Evolutionary conservation across 2,113 vertebrate genomes (phyloP), one percentile per base, ranked within the genome.

Genomic region (Limanda limanda): DNA sequence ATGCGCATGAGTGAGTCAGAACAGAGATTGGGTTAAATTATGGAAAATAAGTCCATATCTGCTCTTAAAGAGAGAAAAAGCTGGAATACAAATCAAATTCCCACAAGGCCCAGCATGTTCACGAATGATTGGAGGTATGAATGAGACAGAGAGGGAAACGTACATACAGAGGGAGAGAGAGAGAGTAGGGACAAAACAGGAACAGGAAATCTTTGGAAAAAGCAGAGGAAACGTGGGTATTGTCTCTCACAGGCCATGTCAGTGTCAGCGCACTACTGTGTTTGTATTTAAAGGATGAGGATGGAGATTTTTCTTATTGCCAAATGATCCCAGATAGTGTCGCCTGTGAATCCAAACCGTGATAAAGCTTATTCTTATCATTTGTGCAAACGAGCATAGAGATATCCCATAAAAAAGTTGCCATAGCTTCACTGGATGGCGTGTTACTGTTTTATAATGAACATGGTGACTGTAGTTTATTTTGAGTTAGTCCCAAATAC

Each of bases 151-250:
- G 54, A 55, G 59, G 56, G 21, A 1, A 27, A 48, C 27, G n/a
- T 1, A 62, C n/a, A 42, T 62, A 31, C 5, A 9, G 27, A n/a
- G 45, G 3, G 45, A 60, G 58, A 71, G 15, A 60, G 42, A 20
- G 52, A 56, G 63, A 65, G 51, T 68, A 52, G 61, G 58, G 18
- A 15, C 52, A 84, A 88, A 91, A 85, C 88, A 92, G 88, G 85
- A 86, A 92, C 45, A 89, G 89, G 86, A 92, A 91, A 89, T 73
- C 68, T 87, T 78, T 83, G 58, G 68, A 57, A 79, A 87, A 82
- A 79, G 77, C 63, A 86, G 83, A 91, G 92, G 90, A 92, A 91
- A 85, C 62, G 55, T 81, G 69, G 52, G 74, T 48, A 79, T 84
- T 88, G 86, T 91, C 56, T 81, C 65, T 67, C 71, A 55, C 27